Evolutionary conservation across 2,888 invertebrate species (phyloP).

Genomic region (Ormyrus thymus): DNA sequence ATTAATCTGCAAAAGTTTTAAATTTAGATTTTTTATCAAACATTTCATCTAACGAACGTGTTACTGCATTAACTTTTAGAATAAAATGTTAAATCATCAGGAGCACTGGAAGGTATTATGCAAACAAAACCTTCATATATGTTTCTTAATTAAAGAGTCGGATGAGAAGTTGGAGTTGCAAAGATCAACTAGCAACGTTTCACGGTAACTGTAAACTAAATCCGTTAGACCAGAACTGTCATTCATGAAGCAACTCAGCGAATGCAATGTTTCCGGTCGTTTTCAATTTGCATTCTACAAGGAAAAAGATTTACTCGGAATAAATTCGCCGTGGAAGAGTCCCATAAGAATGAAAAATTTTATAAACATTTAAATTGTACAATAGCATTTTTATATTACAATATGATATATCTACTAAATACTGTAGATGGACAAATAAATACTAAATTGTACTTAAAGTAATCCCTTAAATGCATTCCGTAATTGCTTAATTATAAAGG

Average conservation of each 20-base stretch:
- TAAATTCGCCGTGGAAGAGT: not conserved
- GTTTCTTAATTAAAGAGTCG: conserved; percentile 32
- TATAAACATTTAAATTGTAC: not conserved
- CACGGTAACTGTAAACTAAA: conserved; percentile 50
- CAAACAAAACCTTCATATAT: not conserved
- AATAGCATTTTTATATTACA: too few species aligned
- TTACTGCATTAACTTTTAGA: too few species aligned
- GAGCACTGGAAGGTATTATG: too few species aligned
- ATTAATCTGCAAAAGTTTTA: too few species aligned
- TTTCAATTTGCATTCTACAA: conserved; percentile 36
- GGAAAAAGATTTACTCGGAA: conserved; percentile 14
- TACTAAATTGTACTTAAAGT: too few species aligned
- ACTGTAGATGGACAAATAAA: too few species aligned
- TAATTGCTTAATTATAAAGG: too few species aligned
- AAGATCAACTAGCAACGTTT: conserved; percentile 25
- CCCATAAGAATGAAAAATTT: not conserved
- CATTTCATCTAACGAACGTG: too few species aligned
- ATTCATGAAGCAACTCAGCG: conserved; percentile 43
- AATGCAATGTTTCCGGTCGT: conserved; percentile 41
- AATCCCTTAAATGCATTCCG: too few species aligned
- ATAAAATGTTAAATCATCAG: too few species aligned
- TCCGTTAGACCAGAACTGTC: conserved; percentile 46
- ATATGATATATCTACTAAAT: too few species aligned
- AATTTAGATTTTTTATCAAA: too few species aligned
- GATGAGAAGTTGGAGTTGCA: conserved; percentile 24